phyloP scores from a whole-genome alignment of 2,797 vertebrate species.

The Adelosebastes latens region DNA sequence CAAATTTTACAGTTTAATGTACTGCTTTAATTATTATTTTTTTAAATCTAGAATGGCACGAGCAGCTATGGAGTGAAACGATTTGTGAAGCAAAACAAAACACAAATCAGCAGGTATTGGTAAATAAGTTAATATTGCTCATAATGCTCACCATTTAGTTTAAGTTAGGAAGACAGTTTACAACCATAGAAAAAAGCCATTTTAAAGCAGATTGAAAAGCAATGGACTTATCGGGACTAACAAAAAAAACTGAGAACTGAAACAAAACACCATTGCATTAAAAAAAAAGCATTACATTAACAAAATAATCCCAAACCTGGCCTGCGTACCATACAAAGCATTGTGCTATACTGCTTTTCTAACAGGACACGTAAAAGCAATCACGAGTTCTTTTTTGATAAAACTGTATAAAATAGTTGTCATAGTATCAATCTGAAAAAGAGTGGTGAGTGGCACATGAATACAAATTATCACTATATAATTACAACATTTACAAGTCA shows the following conservation, averaged over 20 bases:
- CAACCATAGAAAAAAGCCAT: conserved; percentile 57
- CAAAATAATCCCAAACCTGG: conserved; percentile 39
- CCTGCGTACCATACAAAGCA: conserved; percentile 57
- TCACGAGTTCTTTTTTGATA: conserved; percentile 62
- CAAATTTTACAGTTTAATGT: conserved; percentile 40
- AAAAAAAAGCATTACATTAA: conserved; percentile 26
- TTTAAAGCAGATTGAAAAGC: conserved; percentile 59
- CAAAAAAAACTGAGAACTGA: conserved; percentile 16
- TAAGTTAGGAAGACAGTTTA: conserved; percentile 73
- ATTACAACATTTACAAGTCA: conserved; percentile 89
- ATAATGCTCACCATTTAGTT: conserved; percentile 58
- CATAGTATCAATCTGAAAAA: conserved; percentile 78
- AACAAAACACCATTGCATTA: conserved; percentile 32
- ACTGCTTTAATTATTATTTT: conserved; percentile 3
- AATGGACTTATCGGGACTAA: conserved; percentile 33
- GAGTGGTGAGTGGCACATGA: conserved; percentile 84
- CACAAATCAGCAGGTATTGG: conserved; percentile 45
- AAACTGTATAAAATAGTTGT: conserved; percentile 82
- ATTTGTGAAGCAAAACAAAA: conserved; percentile 59
- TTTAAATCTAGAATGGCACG: conserved; percentile 33
- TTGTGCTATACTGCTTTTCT: conserved; percentile 68
- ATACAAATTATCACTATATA: conserved; percentile 83
- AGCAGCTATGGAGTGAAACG: conserved; percentile 39
- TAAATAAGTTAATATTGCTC: conserved; percentile 76
- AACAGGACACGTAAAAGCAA: conserved; percentile 59